Evolutionary conservation across 2,888 invertebrate genomes (phyloP).

Genomic region (Itoplectis maculator): DNA sequence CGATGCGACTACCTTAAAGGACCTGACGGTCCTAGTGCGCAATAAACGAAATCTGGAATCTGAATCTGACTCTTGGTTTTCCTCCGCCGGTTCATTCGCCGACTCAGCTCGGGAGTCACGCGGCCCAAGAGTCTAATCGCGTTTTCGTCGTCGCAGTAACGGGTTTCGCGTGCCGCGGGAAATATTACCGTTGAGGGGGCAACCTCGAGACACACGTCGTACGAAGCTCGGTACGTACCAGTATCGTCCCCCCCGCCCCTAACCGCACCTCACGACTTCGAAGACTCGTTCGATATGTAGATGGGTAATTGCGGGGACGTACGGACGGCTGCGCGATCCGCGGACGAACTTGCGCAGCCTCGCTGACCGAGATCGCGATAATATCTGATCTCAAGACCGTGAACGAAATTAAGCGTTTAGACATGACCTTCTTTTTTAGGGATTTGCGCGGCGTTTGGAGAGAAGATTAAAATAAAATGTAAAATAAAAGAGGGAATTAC

Average conservation of each 20-base stretch:
- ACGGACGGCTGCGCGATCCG: constrained; percentile 3
- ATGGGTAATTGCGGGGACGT: constrained; percentile 27
- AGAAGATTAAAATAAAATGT: too few relatives aligned
- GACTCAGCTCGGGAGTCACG: constrained; percentile 11
- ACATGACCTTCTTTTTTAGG: too few relatives aligned
- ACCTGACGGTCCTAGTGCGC: too few relatives aligned
- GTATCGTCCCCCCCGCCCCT: not conserved
- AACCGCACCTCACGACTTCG: not conserved
- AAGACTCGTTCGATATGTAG: constrained; percentile 27
- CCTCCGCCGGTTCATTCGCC: not conserved
- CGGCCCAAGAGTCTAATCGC: constrained; percentile 65
- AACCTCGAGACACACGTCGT: constrained; percentile 35
- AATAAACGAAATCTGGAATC: too few relatives aligned
- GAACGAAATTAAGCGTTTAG: not conserved
- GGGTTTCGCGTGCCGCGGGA: constrained; percentile 75
- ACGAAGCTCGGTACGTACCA: constrained; percentile 40
- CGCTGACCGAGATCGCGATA: not conserved
- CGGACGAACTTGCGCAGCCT: not conserved
- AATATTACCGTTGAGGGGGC: constrained; percentile 75
- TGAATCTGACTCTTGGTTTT: too few relatives aligned
- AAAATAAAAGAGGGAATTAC: too few relatives aligned
- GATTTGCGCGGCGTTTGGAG: too few relatives aligned
- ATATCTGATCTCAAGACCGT: not conserved
- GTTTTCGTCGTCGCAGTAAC: constrained; percentile 74
- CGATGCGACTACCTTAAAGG: too few relatives aligned